A percentile compares a stretch with the other conserved stretches of the same genome.
These are phyloP conservation scores for Lophotriccus pileatus DNA, from an alignment of 2,797 vertebrate species.

Conservation along the genomic window DNA sequence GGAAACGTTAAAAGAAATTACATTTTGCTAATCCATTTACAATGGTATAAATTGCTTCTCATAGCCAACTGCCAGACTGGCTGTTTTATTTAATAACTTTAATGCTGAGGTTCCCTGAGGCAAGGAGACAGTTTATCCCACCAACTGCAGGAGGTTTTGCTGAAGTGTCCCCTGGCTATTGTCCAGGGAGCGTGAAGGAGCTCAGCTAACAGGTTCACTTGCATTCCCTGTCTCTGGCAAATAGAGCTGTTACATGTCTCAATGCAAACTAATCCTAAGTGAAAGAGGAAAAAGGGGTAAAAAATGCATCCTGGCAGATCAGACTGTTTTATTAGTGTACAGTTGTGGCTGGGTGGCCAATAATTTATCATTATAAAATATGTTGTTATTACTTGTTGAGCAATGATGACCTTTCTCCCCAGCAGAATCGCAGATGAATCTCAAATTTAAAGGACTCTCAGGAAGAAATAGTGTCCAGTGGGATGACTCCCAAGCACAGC, in stretches of 20 bases:
- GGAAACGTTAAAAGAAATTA: constrained; percentile 65
- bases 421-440: not conserved
- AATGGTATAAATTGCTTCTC: constrained; percentile 68
- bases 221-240: not conserved
- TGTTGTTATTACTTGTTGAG: not conserved
- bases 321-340: not conserved
- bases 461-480: not conserved
- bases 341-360: not conserved
- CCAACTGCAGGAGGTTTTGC: constrained; percentile 55
- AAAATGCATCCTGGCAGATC: not conserved
- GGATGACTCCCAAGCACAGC: not conserved
- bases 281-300: not conserved
- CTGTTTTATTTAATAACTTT: constrained; percentile 71
- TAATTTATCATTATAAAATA: not conserved
- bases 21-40: constrained; percentile 68
- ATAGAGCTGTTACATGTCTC: not conserved
- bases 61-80: constrained; percentile 60
- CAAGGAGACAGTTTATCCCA: constrained; percentile 66
- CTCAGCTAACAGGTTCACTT: constrained; percentile 3
- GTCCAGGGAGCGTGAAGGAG: constrained; percentile 29
- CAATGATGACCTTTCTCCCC: not conserved
- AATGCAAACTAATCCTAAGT: not conserved
- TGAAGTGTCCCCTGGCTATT: constrained; percentile 53
- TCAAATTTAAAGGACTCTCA: not conserved
- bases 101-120: constrained; percentile 58